Evolutionary conservation across 2,888 invertebrate species (phyloP).

Genomic region (Erebia ligea): DNA sequence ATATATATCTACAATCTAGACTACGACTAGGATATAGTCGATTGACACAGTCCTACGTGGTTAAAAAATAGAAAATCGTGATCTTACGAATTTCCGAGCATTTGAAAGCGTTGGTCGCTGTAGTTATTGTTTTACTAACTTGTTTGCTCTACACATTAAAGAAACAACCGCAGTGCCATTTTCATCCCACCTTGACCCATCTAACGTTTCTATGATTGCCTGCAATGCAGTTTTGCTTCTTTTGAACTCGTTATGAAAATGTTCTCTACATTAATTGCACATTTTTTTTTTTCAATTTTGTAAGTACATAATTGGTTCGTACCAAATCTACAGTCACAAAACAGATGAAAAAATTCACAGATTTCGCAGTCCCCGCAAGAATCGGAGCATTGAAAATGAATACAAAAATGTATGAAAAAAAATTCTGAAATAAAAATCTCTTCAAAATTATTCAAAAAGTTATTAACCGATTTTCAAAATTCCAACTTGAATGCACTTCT

Average conservation of each 20-base stretch:
- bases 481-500: no score
- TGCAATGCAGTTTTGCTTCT: constrained; percentile 38
- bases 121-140: neutral
- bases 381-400: no score
- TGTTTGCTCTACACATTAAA: constrained; percentile 16
- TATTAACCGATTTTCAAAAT: no score
- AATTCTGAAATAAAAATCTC: no score
- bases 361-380: no score
- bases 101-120: neutral
- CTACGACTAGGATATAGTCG: no score
- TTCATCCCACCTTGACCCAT: constrained; percentile 38
- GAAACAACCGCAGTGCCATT: constrained; percentile 33
- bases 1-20: no score
- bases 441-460: no score
- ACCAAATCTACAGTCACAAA: neutral
- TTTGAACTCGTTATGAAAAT: constrained; percentile 4
- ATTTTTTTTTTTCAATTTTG: neutral
- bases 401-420: no score
- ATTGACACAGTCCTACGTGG: neutral
- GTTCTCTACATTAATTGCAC: neutral
- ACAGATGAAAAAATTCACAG: no score
- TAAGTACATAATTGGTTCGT: neutral
- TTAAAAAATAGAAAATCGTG: neutral
- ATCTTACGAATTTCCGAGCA: neutral
- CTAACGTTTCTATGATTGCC: constrained; percentile 37